Evolutionary conservation across 2,888 invertebrate species (phyloP).

Genomic region (Creontiades dilutus): DNA sequence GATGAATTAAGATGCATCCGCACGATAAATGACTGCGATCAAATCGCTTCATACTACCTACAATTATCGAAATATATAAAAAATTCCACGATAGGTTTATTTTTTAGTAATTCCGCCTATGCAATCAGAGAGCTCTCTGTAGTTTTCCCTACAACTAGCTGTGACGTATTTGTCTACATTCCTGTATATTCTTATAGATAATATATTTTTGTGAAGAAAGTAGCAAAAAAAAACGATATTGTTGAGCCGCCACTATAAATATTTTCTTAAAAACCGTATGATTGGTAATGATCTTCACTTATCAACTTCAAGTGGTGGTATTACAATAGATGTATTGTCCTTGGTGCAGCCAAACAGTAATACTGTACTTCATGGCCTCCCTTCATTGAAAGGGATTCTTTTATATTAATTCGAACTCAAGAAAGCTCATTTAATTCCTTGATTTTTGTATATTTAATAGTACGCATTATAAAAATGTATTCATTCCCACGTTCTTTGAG

Average conservation of each 20-base stretch:
- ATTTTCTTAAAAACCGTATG: not conserved
- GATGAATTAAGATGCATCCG: no score
- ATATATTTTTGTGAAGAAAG: constrained; percentile 2
- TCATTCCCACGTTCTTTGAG: not conserved
- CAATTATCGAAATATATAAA: no score
- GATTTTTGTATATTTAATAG: not conserved
- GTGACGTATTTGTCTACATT: constrained; percentile 2
- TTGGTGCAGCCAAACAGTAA: no score
- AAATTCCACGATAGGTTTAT: no score
- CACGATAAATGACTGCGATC: no score
- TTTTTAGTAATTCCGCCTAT: not conserved
- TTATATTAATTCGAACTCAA: no score
- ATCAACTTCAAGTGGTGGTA: not conserved
- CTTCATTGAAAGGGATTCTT: no score
- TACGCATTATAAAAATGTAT: not conserved
- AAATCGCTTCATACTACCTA: no score
- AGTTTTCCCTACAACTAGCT: not conserved
- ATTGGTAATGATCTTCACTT: not conserved
- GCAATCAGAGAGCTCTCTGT: not conserved
- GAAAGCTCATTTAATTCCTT: no score
- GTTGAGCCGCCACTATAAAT: constrained; percentile 9
- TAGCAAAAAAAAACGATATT: not conserved
- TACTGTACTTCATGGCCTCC: no score
- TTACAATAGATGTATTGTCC: not conserved
- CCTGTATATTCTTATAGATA: not conserved